Evolutionary conservation across 2,888 invertebrate species (phyloP).

Genomic region (Napeogenes sylphis): DNA sequence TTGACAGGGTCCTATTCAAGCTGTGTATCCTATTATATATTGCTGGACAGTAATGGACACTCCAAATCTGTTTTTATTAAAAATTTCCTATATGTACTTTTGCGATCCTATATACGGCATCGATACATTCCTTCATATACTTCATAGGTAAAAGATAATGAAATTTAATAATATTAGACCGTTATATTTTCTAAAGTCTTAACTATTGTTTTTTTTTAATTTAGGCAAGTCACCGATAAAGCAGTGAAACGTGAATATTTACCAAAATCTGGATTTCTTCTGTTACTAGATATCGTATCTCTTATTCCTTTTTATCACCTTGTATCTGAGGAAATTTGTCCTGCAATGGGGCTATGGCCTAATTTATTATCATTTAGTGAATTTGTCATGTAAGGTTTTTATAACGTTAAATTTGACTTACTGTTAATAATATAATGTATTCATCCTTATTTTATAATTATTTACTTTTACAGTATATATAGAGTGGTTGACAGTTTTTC

Average conservation of each 20-base stretch:
- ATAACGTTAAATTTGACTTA: not conserved
- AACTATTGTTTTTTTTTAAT: constrained; percentile 22
- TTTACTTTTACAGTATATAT: constrained; percentile 46
- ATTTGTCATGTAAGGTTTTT: constrained; percentile 51
- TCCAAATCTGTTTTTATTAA: constrained; percentile 37
- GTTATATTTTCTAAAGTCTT: not conserved
- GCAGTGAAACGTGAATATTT: constrained; percentile 52
- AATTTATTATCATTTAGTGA: constrained; percentile 52
- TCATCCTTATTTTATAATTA: not conserved
- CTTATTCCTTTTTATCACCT: constrained; percentile 50
- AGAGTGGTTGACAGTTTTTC: constrained; percentile 53
- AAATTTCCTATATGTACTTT: constrained; percentile 47
- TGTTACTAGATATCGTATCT: constrained; percentile 48
- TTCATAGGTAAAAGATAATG: constrained; percentile 39
- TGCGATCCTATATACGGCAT: constrained; percentile 48
- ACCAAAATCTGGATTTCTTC: constrained; percentile 47
- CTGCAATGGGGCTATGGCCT: constrained; percentile 43
- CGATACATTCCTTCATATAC: constrained; percentile 53
- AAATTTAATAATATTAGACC: not conserved
- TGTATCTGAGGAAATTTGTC: constrained; percentile 35
- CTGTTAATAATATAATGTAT: not conserved
- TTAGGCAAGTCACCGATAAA: constrained; percentile 44
- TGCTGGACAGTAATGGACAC: constrained; percentile 47
- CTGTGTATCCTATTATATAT: constrained; percentile 46
- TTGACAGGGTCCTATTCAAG: constrained; percentile 55